phyloP scores from a whole-genome alignment of 2,888 invertebrate species.

The Lasioglossum marginatum region DNA sequence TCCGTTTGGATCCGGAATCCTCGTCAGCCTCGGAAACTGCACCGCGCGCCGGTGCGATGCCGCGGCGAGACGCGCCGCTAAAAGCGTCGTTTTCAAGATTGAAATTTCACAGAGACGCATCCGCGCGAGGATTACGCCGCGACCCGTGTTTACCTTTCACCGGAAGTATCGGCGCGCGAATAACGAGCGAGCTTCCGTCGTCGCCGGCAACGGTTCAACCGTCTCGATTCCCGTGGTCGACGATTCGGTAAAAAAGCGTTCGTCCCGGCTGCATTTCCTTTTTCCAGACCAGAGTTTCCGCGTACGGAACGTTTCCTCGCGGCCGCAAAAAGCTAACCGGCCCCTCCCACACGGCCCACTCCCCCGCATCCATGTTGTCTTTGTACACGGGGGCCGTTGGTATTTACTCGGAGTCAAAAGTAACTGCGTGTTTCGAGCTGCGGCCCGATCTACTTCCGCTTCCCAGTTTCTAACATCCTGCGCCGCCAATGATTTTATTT shows the following conservation, averaged over 20 bases:
- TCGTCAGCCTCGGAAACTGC: slow-evolving; percentile 5
- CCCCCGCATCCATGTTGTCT: not conserved
- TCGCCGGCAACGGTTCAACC: slow-evolving; percentile 27
- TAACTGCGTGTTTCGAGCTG: not conserved
- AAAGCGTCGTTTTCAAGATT: slow-evolving; percentile 50
- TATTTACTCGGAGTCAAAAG: not conserved
- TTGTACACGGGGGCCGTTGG: not conserved
- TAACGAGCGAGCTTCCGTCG: slow-evolving; percentile 53
- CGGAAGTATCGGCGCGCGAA: slow-evolving; percentile 62
- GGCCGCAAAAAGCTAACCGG: not conserved
- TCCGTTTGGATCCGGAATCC: slow-evolving; percentile 5
- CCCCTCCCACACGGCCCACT: not conserved
- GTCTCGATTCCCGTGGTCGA: slow-evolving; percentile 8
- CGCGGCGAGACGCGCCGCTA: not conserved
- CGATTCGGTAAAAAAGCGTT: slow-evolving; percentile 47
- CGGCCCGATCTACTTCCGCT: not conserved
- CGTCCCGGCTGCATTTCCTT: not conserved
- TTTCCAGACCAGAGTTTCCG: not conserved
- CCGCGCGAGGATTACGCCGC: slow-evolving; percentile 41
- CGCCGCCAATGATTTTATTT: not conserved
- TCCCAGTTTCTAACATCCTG: not conserved
- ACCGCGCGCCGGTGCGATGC: not conserved
- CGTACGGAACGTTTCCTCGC: not conserved
- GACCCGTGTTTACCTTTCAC: slow-evolving; percentile 49
- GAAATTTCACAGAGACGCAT: slow-evolving; percentile 55